Evolutionary conservation across 2,888 invertebrate genomes (phyloP).

Genomic region (Escarpia spicata): DNA sequence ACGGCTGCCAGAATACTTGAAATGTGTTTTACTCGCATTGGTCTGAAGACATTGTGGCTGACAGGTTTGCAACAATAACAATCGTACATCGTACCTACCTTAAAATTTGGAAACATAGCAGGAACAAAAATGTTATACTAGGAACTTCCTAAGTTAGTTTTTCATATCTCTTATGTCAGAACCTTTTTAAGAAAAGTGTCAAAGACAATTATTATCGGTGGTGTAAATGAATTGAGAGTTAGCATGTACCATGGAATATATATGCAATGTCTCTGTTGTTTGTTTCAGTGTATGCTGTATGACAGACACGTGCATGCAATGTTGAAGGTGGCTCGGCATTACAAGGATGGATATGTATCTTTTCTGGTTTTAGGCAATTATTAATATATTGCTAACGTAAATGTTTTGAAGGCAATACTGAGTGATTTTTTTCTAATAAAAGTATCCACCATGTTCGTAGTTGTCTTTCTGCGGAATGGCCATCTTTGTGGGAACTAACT

Average conservation of each 20-base stretch:
- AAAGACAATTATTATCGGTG: neutral
- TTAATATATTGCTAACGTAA: neutral
- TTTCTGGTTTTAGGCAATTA: constrained; percentile 38
- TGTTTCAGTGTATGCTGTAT: constrained; percentile 57
- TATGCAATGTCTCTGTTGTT: neutral
- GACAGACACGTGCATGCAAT: constrained; percentile 62
- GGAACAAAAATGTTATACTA: no score
- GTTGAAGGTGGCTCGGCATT: constrained; percentile 57
- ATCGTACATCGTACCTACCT: no score
- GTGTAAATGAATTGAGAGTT: neutral
- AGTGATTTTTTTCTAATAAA: neutral
- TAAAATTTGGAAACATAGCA: no score
- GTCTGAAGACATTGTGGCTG: no score
- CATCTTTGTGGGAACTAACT: neutral
- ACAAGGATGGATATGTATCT: constrained; percentile 63
- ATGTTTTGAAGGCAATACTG: neutral
- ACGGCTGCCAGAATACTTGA: no score
- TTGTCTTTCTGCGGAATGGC: neutral
- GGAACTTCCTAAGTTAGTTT: no score
- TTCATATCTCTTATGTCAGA: no score
- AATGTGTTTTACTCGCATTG: no score
- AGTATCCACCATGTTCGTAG: neutral
- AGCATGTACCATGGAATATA: constrained; percentile 1
- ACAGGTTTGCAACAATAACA: no score
- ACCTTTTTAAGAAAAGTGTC: no score